phyloP scores from a whole-genome alignment of 2,888 invertebrate genomes.

The Salpingus planirostris region DNA sequence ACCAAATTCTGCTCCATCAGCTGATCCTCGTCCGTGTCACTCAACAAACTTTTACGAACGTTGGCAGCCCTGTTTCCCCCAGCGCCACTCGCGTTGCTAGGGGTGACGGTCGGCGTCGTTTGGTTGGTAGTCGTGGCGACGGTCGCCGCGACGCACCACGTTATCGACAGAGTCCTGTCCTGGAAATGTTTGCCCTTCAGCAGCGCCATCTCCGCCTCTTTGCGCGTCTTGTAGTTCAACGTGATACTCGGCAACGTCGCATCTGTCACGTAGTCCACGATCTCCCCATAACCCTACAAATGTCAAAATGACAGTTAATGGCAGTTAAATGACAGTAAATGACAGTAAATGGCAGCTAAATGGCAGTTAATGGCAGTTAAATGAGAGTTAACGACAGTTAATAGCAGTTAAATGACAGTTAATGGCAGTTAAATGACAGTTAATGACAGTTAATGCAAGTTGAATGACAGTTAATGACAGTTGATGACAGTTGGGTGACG shows the following conservation, averaged over 20 bases:
- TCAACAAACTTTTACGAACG: slow-evolving; percentile 32
- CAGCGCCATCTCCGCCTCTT: slow-evolving; percentile 71
- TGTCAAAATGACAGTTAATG: too few relatives aligned
- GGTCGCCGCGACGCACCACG: slow-evolving; percentile 35
- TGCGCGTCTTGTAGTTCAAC: slow-evolving; percentile 64
- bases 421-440: too few relatives aligned
- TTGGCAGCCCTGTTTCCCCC: too few relatives aligned
- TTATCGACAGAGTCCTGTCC: slow-evolving; percentile 40
- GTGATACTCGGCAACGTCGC: slow-evolving; percentile 66
- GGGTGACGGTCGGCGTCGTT: slow-evolving; percentile 13
- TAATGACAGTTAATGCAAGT: too few relatives aligned
- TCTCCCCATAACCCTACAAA: slow-evolving; percentile 85
- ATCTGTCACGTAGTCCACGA: slow-evolving; percentile 70
- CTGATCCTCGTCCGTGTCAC: slow-evolving; percentile 41
- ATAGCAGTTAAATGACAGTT: too few relatives aligned
- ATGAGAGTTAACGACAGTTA: too few relatives aligned
- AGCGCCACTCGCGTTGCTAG: too few relatives aligned
- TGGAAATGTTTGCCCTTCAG: slow-evolving; percentile 69
- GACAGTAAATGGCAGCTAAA: too few relatives aligned
- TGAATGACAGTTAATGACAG: too few relatives aligned
- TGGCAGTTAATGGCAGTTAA: too few relatives aligned
- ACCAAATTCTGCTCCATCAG: slow-evolving; percentile 37
- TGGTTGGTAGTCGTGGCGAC: slow-evolving; percentile 24
- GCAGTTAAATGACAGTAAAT: too few relatives aligned
- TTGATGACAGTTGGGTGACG: too few relatives aligned